A percentile compares a stretch with the other conserved stretches of the same genome.
Conservation (phyloP, 2,113 vertebrate species). For the Martes martes region DNA sequence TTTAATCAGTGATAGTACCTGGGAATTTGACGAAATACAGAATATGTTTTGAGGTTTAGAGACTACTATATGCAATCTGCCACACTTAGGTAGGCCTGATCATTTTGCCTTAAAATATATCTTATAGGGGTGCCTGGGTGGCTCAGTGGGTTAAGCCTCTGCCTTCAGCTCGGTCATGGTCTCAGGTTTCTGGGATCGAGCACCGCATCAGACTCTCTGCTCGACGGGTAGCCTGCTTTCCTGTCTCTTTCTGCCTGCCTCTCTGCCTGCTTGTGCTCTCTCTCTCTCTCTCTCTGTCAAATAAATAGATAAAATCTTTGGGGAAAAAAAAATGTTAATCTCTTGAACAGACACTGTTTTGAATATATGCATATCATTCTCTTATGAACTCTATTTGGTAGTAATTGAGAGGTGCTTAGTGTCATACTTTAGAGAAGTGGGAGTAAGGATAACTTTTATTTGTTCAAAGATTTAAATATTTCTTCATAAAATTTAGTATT, state of each 20-base stretch:
- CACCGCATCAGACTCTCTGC: no score
- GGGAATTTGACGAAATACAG: background rate
- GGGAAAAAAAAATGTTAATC: background rate
- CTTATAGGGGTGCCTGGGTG: background rate
- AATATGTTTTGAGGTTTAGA: background rate
- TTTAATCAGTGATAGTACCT: background rate
- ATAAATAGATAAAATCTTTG: background rate
- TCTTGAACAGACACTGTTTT: background rate
- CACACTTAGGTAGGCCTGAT: background rate
- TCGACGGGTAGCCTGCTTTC: background rate
- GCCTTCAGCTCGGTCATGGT: background rate
- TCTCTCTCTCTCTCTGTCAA: background rate
- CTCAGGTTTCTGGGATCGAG: background rate
- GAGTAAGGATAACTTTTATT: background rate
- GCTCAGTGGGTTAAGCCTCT: no score
- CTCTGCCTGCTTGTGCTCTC: background rate
- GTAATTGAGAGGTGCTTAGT: background rate
- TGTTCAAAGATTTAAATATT: background rate
- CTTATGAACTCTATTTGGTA: background rate
- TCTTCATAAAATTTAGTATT: background rate
- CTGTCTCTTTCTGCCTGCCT: no score
- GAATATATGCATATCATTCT: background rate
- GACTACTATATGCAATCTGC: background rate
- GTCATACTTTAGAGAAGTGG: background rate
- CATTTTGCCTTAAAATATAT: conserved; percentile 10